Conservation (phyloP, 2,888 invertebrate genomes). For the Cerceris rybyensis region DNA sequence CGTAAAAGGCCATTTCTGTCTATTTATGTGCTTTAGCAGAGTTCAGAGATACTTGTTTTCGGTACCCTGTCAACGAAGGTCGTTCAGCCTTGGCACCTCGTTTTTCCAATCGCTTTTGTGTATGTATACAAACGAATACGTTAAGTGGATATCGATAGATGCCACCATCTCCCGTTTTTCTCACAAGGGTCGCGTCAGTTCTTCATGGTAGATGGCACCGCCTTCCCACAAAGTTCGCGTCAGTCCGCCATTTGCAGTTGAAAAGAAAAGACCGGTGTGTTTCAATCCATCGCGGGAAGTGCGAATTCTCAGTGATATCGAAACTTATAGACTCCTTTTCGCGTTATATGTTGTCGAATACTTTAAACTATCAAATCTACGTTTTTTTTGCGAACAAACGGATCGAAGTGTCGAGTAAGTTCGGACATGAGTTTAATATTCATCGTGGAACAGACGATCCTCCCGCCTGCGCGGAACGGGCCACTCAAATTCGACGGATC, state of each 20-base stretch:
- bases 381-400: too few relatives aligned
- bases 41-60: constrained; percentile 14
- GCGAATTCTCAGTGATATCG: too few relatives aligned
- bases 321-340: too few relatives aligned
- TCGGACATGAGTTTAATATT: too few relatives aligned
- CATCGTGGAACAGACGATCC: too few relatives aligned
- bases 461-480: too few relatives aligned
- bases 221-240: not conserved
- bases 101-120: not conserved
- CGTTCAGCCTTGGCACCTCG: not conserved
- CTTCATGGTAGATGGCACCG: not conserved
- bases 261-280: too few relatives aligned
- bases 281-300: too few relatives aligned
- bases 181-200: not conserved
- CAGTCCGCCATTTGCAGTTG: not conserved
- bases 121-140: not conserved
- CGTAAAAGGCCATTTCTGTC: constrained; percentile 93
- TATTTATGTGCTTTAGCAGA: not conserved
- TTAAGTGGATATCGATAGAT: not conserved
- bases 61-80: not conserved
- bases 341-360: too few relatives aligned
- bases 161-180: not conserved
- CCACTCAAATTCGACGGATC: too few relatives aligned
- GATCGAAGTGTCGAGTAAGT: too few relatives aligned
- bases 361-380: too few relatives aligned